These are phyloP conservation scores for Sepioteuthis lessoniana DNA, from an alignment of 2,888 invertebrate genomes.

Conservation along the genomic window DNA sequence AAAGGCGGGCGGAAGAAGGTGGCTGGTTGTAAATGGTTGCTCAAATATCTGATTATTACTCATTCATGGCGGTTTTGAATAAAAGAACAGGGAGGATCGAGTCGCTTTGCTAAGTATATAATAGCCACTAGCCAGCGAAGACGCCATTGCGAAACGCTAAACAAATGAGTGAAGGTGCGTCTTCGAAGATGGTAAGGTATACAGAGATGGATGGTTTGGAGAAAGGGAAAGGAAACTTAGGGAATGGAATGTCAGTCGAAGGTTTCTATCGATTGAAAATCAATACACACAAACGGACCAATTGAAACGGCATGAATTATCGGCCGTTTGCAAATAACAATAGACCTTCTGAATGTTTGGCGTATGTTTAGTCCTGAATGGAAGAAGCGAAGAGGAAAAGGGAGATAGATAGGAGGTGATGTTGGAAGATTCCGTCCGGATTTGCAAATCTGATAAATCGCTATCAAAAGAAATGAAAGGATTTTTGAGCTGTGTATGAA, in stretches of 20 bases:
- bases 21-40: not conserved
- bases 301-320: slow-evolving; percentile 4
- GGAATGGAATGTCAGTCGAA: not conserved
- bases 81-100: not conserved
- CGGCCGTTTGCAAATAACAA: not conserved
- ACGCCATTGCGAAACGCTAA: not conserved
- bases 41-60: not conserved
- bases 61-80: not conserved
- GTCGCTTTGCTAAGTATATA: not conserved
- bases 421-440: not conserved
- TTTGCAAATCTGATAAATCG: not conserved
- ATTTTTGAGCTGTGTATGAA: not conserved
- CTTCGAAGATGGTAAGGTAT: not conserved
- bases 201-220: not conserved
- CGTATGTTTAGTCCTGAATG: not conserved
- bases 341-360: not conserved
- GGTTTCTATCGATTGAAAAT: not conserved
- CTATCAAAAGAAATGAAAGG: not conserved
- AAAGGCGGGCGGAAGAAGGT: not conserved
- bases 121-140: not conserved
- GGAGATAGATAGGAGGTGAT: not conserved
- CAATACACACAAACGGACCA: not conserved
- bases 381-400: too few species aligned
- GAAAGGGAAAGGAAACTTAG: not conserved
- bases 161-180: not conserved